phyloP scores from a whole-genome alignment of 2,113 vertebrate species.

The Pluvialis apricaria region DNA sequence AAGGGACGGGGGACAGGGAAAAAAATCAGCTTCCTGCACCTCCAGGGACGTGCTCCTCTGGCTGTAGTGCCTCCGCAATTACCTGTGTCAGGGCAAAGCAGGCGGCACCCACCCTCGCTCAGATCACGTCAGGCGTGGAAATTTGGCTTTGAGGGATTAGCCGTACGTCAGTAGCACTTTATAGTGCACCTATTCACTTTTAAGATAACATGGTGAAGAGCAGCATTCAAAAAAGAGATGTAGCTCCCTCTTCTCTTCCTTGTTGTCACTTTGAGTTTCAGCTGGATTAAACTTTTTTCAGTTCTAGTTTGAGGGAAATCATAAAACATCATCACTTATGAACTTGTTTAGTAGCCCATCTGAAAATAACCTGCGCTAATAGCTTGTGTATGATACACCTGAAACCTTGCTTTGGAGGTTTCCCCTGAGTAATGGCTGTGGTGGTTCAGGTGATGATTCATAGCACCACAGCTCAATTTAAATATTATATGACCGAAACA shows the following conservation, averaged over 20 bases:
- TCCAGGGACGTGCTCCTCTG: neutral
- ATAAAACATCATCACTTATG: neutral
- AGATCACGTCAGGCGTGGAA: accelerated
- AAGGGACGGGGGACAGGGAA: neutral
- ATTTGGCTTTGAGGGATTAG: neutral
- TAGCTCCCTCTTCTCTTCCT: neutral
- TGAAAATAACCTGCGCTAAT: neutral
- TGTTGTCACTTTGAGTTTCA: neutral
- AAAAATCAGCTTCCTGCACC: neutral
- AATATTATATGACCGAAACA: neutral
- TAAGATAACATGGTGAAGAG: neutral
- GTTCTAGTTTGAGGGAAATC: neutral
- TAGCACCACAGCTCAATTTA: neutral
- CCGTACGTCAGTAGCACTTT: neutral
- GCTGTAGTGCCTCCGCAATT: neutral
- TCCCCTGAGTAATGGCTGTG: neutral
- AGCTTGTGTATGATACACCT: neutral
- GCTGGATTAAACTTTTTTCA: neutral
- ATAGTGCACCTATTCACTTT: neutral
- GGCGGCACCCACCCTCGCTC: neutral
- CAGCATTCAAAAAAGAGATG: neutral
- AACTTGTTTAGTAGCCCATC: neutral
- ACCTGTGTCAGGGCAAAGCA: neutral
- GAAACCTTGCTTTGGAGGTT: neutral
- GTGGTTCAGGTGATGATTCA: slow-evolving; percentile 19